phyloP scores from a whole-genome alignment of 2,113 vertebrate species.

The Cyprinodon variegatus region DNA sequence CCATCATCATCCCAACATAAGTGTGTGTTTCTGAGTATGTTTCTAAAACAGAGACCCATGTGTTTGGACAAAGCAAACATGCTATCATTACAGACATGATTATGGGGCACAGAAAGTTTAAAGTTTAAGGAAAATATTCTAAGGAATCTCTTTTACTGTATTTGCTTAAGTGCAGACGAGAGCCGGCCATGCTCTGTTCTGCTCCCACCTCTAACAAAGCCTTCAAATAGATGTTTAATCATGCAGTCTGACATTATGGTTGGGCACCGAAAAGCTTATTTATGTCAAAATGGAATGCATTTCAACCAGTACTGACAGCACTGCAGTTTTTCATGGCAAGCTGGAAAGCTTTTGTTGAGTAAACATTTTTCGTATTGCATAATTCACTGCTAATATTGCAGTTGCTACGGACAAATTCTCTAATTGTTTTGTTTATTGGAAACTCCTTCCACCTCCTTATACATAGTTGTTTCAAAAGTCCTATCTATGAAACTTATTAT shows the following conservation, averaged over 20 bases:
- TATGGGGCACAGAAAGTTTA: slow-evolving; percentile 76
- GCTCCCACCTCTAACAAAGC: slow-evolving; percentile 52
- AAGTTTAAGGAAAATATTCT: slow-evolving; percentile 79
- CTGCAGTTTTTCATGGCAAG: slow-evolving; percentile 39
- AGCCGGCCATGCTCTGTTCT: slow-evolving; percentile 49
- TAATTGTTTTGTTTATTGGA: background rate
- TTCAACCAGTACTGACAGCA: slow-evolving; percentile 47
- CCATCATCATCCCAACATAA: slow-evolving; percentile 43
- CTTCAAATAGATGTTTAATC: slow-evolving; percentile 53
- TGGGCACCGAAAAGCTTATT: slow-evolving; percentile 59
- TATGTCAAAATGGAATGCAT: slow-evolving; percentile 45
- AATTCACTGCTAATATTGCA: slow-evolving; percentile 11
- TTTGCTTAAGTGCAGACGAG: slow-evolving; percentile 56
- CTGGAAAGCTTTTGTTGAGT: slow-evolving; percentile 37
- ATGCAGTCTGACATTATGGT: slow-evolving; percentile 50
- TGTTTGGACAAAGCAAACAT: slow-evolving; percentile 72
- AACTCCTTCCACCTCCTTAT: slow-evolving; percentile 2
- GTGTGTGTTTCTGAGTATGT: slow-evolving; percentile 46
- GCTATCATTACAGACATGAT: slow-evolving; percentile 76
- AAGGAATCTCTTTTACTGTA: slow-evolving; percentile 68
- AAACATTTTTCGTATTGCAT: slow-evolving; percentile 25
- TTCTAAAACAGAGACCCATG: slow-evolving; percentile 58
- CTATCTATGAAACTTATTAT: slow-evolving; percentile 3
- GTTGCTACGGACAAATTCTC: slow-evolving; percentile 19
- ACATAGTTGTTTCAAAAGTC: slow-evolving; percentile 18